Conservation (phyloP, 2,888 invertebrate species). For the Eilema sororculum region DNA sequence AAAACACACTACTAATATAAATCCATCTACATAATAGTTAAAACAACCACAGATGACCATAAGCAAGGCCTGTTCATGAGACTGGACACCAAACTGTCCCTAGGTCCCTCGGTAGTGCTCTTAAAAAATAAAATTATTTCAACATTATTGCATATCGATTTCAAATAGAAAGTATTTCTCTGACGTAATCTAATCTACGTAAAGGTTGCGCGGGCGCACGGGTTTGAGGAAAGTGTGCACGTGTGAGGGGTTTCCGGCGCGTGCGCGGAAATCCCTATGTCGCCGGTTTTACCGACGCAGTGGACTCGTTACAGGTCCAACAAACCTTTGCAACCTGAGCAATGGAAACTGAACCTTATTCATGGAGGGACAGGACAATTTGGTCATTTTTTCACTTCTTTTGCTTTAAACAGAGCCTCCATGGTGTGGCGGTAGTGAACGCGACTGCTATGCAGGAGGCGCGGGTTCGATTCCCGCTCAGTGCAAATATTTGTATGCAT, state of each 20-base stretch:
- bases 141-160: not conserved
- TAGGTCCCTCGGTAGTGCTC: not conserved
- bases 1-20: too few species aligned
- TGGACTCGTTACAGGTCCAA: constrained; percentile 29
- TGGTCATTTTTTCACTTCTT: too few species aligned
- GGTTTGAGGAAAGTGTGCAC: constrained; percentile 30
- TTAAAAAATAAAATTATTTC: not conserved
- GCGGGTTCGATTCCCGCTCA: too few species aligned
- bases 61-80: not conserved
- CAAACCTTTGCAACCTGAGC: not conserved
- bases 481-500: too few species aligned
- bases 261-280: constrained; percentile 35
- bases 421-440: too few species aligned
- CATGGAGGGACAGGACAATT: too few species aligned
- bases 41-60: not conserved
- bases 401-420: too few species aligned
- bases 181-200: constrained; percentile 1
- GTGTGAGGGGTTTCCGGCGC: constrained; percentile 25
- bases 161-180: constrained; percentile 9
- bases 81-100: not conserved
- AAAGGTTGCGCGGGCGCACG: constrained; percentile 12
- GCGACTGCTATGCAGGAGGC: too few species aligned
- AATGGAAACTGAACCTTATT: too few species aligned
- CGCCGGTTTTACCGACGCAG: constrained; percentile 37
- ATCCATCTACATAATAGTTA: too few species aligned